These are phyloP conservation scores for Carcharodon carcharias DNA, from an alignment of 2,797 vertebrate genomes.

Conservation along the genomic window DNA sequence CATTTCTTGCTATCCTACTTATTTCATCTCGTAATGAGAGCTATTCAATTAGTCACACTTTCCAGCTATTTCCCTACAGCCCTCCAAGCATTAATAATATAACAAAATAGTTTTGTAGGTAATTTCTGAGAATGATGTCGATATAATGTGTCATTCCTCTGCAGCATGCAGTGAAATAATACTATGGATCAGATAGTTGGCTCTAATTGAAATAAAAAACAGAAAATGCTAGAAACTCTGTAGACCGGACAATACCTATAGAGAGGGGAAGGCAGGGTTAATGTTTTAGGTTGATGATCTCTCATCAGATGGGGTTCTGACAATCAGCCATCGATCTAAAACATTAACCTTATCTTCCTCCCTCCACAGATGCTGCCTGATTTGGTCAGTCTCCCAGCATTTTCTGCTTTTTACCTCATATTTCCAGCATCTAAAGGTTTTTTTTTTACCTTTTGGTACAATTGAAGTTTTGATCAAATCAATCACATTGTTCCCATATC, in stretches of 20 bases:
- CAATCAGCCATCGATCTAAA: neutral
- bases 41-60: neutral
- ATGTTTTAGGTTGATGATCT: neutral
- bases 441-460: neutral
- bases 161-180: neutral
- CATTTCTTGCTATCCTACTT: too few relatives aligned
- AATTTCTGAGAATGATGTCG: neutral
- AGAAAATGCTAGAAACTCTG: neutral
- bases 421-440: neutral
- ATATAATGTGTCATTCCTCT: neutral
- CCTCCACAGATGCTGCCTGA: neutral
- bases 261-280: neutral
- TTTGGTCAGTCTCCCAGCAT: neutral
- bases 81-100: neutral
- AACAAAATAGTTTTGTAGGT: neutral
- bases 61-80: neutral
- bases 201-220: neutral
- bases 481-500: neutral
- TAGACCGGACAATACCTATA: neutral
- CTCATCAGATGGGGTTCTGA: neutral
- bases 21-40: neutral
- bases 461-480: neutral
- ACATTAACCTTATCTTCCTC: neutral
- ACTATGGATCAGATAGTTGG: neutral
- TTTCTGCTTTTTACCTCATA: neutral